Evolutionary conservation across 2,113 vertebrate genomes (phyloP), one percentile per base, ranked within the genome.

Genomic region (Tetraodon nigroviridis): DNA sequence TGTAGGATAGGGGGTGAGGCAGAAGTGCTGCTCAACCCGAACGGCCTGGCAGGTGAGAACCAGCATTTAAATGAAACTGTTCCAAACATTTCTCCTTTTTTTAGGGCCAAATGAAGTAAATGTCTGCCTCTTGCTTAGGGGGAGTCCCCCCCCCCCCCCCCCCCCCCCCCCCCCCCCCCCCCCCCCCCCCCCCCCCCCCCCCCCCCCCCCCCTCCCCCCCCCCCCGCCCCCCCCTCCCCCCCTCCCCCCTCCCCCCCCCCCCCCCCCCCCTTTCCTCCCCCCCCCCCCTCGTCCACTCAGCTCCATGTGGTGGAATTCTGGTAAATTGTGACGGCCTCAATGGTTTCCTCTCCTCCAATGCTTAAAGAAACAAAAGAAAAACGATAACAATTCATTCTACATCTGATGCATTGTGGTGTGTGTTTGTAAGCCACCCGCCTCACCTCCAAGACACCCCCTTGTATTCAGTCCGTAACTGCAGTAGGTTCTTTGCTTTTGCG

Each of bases 371-470:
- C 44, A n/a, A 8, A n/a, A n/a, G 13, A 46, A 17, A n/a, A 46
- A 46, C 44, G 5, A 53, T 37, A 7, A 51, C 6, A 67, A 13
- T 24, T 3, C 18, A 55, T 11, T 3, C 1, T 7, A 8, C 4
- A n/a, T 46, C 2, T 46, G 2, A 58, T 46, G 44, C 44, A 46
- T n/a, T 50, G 13, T 53, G 3, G 20, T 60, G 5, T 53, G 4
- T 53, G 19, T 40, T 1, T 24, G 13, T 5, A 6, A 7, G 29
- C 19, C 1, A 46, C 88, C 92, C 64, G 5, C 24, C 24, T 27
- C 5, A 95, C 96, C 95, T 95, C 96, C 96, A 98, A 3, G 95
- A 91, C 19, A 95, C 86, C 1, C 95, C 96, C 67, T 84, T 92
- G 85, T 92, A 93, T 53, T 92, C 87, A 0, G 59, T 88, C 11